A percentile compares a stretch with the other conserved stretches of the same genome.
phyloP scores from a whole-genome alignment of 2,113 vertebrate species.

The Rhinogobius similis region DNA sequence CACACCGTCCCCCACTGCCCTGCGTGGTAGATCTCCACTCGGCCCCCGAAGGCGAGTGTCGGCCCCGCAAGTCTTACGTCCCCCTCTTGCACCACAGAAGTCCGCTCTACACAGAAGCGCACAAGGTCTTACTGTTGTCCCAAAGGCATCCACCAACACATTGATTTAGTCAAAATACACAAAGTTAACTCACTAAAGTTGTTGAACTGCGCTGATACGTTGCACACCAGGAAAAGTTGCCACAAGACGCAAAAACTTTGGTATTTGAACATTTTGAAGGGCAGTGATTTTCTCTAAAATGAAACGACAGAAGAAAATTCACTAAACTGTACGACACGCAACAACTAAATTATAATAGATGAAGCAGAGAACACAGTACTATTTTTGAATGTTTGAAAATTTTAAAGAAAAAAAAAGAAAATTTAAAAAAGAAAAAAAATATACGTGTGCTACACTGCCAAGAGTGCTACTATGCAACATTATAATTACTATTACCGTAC shows the following conservation, averaged over 20 bases:
- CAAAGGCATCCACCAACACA: not conserved
- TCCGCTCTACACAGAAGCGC: not conserved
- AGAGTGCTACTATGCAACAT: not conserved
- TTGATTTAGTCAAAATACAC: not conserved
- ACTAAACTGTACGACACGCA: not conserved
- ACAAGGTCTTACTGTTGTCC: not conserved
- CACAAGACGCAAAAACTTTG: constrained; percentile 19
- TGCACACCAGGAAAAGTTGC: constrained; percentile 41
- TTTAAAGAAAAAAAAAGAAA: too few relatives aligned
- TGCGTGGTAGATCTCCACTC: constrained; percentile 80
- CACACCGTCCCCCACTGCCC: constrained; percentile 83
- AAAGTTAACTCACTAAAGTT: constrained; percentile 55
- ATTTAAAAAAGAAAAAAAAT: not conserved
- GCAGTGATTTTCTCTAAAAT: not conserved
- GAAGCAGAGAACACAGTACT: not conserved
- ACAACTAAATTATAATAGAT: not conserved
- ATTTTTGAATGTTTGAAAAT: too few relatives aligned
- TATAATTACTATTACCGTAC: not conserved
- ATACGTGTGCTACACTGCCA: too few relatives aligned
- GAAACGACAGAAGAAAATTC: not conserved
- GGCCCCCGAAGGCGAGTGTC: constrained; percentile 55
- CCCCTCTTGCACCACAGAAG: constrained; percentile 29
- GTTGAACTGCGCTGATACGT: not conserved
- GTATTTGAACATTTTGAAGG: constrained; percentile 28
- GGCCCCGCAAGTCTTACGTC: constrained; percentile 62